Evolutionary conservation across 2,888 invertebrate genomes (phyloP), one percentile per base, ranked within the genome.

Genomic region (Allacma fusca): DNA sequence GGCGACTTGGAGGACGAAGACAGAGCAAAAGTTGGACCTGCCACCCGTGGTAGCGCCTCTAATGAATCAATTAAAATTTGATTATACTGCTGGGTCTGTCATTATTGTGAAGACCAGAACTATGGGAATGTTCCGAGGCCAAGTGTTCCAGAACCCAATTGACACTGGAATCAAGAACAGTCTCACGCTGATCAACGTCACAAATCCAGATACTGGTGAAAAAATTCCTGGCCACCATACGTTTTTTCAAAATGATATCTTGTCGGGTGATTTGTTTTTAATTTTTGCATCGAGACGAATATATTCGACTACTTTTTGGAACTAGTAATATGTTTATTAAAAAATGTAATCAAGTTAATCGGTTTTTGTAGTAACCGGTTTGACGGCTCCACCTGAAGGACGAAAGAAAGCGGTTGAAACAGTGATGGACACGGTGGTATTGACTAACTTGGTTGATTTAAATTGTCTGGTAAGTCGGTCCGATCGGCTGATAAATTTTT

Each of bases 71-170:
- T 23, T 72, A 59, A 19, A 21, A 21, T 59, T 59, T 0, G 29
- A 72, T 34, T 59, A 59, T 62, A 2, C 16, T 21, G 34, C 72
- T 2, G 72, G 72, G 9, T 59, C 34, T 12, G 34, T n/a, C 1
- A 23, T 72, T 1, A n/a, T 26, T 1, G 59, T 72, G 12, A n/a
- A 9, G 12, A 72, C 72, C 16, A 43, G 5, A 16, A 21, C 16
- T 4, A 19, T 57, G 13, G 34, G 57, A n/a, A 12, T 12, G 9
- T 72, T 72, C 57, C 19, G 29, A 29, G 72, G 72, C 2, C 34
- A 72, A 62, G 62, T 72, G 1, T 72, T 59, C 28, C 57, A 57
- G n/a, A 72, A 72, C 59, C 72, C 72, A 16, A 16, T 57, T 0
- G 21, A 59, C 1, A 72, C 72, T 13, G 50, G 57, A 24, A 12